phyloP scores from a whole-genome alignment of 2,113 vertebrate species.

The Ovibos moschatus region DNA sequence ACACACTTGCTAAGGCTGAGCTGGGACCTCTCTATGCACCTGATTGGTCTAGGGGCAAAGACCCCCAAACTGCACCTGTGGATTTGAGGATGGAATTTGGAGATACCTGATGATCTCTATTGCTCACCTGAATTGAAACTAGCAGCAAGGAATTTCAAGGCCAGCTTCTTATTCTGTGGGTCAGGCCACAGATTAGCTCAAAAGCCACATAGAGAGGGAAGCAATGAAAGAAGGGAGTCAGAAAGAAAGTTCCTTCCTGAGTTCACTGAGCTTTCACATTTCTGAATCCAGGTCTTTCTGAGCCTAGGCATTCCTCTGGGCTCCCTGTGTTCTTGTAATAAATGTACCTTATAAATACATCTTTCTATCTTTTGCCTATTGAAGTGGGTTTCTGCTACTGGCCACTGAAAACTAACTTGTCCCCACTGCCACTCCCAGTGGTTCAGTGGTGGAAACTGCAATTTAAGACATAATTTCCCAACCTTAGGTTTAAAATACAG shows the following conservation, averaged over 20 bases:
- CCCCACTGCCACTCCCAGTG: too few species aligned
- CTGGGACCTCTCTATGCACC: background rate
- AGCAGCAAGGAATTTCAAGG: background rate
- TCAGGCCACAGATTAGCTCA: background rate
- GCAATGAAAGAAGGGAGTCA: background rate
- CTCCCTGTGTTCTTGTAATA: background rate
- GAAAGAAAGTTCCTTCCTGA: background rate
- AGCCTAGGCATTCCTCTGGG: background rate
- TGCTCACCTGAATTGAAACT: background rate
- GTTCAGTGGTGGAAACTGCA: background rate
- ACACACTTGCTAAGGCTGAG: background rate
- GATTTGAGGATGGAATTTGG: background rate
- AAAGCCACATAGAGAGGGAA: background rate
- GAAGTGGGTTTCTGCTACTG: background rate
- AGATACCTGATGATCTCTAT: background rate
- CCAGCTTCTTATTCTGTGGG: background rate
- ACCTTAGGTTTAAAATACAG: background rate
- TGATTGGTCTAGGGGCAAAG: background rate
- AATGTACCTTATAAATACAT: background rate
- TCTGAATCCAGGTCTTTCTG: background rate
- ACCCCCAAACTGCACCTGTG: background rate
- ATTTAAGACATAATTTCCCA: background rate
- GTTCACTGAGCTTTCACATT: background rate
- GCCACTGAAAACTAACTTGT: background rate
- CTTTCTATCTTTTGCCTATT: background rate